Base-by-base conservation (phyloP, 2,113 vertebrate genomes). In the Corythaixoides concolor region DNA sequence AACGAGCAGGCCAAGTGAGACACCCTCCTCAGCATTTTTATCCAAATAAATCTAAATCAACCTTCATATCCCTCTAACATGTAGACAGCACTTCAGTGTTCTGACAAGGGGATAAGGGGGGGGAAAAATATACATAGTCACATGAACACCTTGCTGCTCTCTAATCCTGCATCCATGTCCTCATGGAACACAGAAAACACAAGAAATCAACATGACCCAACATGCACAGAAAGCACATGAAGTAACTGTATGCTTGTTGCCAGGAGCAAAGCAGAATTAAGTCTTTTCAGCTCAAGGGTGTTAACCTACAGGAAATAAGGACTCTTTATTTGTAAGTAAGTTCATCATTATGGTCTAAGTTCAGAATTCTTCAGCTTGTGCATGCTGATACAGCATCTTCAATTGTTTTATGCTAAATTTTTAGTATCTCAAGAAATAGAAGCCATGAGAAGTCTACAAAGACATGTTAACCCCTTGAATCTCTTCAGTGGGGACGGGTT, bases 21-120 rank as follows among this genome's bases (percentile, higher is more conserved):
- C 2, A n/a, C 2, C 35, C 28, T 37, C 53, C 74, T 11, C 3
- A 0, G 28, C 39, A 1, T 3, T 55, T 55, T 11, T 5, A 20
- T 9, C 45, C 3, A 5, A 39, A 4, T 13, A 6, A 50, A 5
- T 21, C 47, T 75, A 9, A 41, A 41, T 4, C 12, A 12, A 2
- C 14, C 55, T 39, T 50, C 55, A 7, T 10, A 9, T 10, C 32
- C 53, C 55, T 68, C 33, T 10, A n/a, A 11, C 4, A 2, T 2
- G 12, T 11, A 28, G 19, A 12, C 8, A 75, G 15, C 20, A 15
- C 52, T 28, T 24, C 23, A 52, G 50, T 11, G 50, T n/a, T 18
- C 22, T 52, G 9, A 43, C 33, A 64, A 2, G 4, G 8, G 45
- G 12, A 41, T 33, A 18, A 21, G 20, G 2, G 13, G 6, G 3